These are phyloP conservation scores for Spea bombifrons DNA, from an alignment of 2,113 vertebrate genomes.

Conservation along the genomic window DNA sequence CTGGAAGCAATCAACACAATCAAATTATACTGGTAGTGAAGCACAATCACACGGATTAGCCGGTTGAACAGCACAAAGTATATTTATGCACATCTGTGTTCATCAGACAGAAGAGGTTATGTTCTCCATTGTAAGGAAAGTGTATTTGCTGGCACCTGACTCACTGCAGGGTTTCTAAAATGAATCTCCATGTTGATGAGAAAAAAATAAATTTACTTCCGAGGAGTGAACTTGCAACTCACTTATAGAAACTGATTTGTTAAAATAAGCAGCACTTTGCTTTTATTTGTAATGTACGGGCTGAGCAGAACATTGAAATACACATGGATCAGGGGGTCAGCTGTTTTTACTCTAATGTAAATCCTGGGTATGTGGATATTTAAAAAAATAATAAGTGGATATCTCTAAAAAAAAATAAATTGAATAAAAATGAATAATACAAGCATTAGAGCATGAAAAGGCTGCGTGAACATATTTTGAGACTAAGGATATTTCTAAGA, in stretches of 20 bases:
- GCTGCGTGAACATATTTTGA: too few species aligned
- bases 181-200: slow-evolving; percentile 57
- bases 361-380: too few species aligned
- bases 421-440: too few species aligned
- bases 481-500: too few species aligned
- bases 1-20: neutral
- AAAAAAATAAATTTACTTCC: slow-evolving; percentile 44
- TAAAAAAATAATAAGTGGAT: too few species aligned
- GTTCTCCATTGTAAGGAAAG: slow-evolving; percentile 64
- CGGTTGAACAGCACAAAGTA: slow-evolving; percentile 57
- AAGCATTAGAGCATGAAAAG: too few species aligned
- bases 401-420: too few species aligned
- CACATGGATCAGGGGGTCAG: too few species aligned
- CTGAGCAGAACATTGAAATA: neutral
- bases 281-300: neutral
- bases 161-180: slow-evolving; percentile 60
- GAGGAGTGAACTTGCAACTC: neutral
- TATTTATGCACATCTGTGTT: slow-evolving; percentile 49
- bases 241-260: neutral
- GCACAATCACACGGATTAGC: slow-evolving; percentile 57
- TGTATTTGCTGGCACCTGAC: slow-evolving; percentile 59
- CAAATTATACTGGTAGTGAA: neutral
- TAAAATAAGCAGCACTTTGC: neutral
- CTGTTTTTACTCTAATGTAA: too few species aligned
- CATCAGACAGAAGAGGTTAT: slow-evolving; percentile 61